Evolutionary conservation across 2,888 invertebrate genomes (phyloP), one percentile per base, ranked within the genome.

Genomic region (Eristalinus aeneus): DNA sequence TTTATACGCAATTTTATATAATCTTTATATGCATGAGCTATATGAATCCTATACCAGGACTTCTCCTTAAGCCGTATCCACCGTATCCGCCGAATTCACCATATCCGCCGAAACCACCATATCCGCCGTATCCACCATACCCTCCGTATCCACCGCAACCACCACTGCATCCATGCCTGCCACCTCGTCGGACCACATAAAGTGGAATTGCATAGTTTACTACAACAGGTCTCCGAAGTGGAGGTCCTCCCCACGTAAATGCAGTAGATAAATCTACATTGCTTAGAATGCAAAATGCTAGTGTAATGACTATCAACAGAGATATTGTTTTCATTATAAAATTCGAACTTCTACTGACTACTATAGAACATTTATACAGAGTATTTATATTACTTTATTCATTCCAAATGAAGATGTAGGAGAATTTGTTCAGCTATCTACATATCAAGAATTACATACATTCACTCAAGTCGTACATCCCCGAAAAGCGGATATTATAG

Each of bases 381-480:
- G 63, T 74, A 80, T 84, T 79, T 84, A 84, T 84, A 84, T 16
- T n/a, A n/a, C n/a, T n/a, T n/a, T n/a, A n/a, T n/a, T n/a, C 53
- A 69, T 4, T 6, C 11, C 56, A 20, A 2, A 73, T 68, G 36
- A 54, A 6, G 32, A 39, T 60, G 39, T 34, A 73, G 56, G 56
- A 64, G 5, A 8, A 16, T 16, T 16, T 16, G 9, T 34, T 34
- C 34, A 46, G 6, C 0, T n/a, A 46, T 46, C 6, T 16, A 12
- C 12, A 12, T 39, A 46, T n/a, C n/a, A 16, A 6, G n/a, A 3
- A n/a, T 16, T 46, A 16, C 16, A 46, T 46, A 8, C 46, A 46
- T 46, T 16, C 46, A 46, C 16, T n/a, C 46, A 46, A 16, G 6
- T 16, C 23, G 54, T 73, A 36, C 22, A 75, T 75, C 81, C 69